These are phyloP conservation scores for Oscheius myriophilus DNA, from an alignment of 2,888 invertebrate genomes.

Conservation along the genomic window DNA sequence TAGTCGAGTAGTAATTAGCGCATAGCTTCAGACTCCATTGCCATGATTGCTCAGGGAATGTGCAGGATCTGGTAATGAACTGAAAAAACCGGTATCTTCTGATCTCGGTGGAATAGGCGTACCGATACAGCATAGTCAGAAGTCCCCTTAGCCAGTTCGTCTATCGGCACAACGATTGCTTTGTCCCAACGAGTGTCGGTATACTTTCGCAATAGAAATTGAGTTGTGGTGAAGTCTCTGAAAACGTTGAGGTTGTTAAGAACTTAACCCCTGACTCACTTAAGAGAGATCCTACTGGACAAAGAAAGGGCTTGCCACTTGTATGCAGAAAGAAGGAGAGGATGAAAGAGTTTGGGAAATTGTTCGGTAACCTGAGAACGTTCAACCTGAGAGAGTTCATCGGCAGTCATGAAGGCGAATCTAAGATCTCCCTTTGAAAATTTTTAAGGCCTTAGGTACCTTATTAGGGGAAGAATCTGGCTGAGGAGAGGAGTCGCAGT, in stretches of 20 bases:
- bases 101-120: background rate
- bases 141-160: slow-evolving; percentile 24
- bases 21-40: slow-evolving; percentile 71
- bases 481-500: slow-evolving; percentile 57
- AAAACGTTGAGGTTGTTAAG: slow-evolving; percentile 7
- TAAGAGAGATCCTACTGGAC: slow-evolving; percentile 65
- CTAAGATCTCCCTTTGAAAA: slow-evolving; percentile 68
- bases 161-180: slow-evolving; percentile 64
- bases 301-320: slow-evolving; percentile 73
- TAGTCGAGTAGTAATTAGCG: slow-evolving; percentile 9
- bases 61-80: slow-evolving; percentile 72
- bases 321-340: slow-evolving; percentile 72
- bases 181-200: slow-evolving; percentile 73
- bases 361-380: slow-evolving; percentile 78
- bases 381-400: slow-evolving; percentile 84
- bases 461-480: slow-evolving; percentile 59
- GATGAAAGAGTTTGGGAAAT: slow-evolving; percentile 71
- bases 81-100: slow-evolving; percentile 26
- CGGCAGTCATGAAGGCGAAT: slow-evolving; percentile 93
- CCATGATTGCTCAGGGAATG: slow-evolving; percentile 72
- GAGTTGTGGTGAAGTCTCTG: slow-evolving; percentile 69
- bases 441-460: slow-evolving; percentile 29
- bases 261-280: slow-evolving; percentile 7
- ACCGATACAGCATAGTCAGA: slow-evolving; percentile 9
- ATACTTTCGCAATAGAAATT: slow-evolving; percentile 72